These are phyloP conservation scores for Lucilia sericata DNA, from an alignment of 1,140 invertebrate genomes.

Conservation along the genomic window DNA sequence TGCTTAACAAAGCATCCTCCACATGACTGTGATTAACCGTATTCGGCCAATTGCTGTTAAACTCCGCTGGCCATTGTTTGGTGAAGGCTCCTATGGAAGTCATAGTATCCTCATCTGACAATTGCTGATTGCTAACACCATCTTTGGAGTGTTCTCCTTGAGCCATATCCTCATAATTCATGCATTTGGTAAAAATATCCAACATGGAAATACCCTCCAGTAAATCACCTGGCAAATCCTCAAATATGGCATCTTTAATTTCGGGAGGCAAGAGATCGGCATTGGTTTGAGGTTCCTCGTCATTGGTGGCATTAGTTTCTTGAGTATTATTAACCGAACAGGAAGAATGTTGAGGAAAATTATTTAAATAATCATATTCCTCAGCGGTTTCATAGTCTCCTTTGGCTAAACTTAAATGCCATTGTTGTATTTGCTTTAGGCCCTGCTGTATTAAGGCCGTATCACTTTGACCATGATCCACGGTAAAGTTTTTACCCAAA, in stretches of 20 bases:
- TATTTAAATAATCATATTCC: constrained; percentile 50
- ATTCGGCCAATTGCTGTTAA: constrained; percentile 68
- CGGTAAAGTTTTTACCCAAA: constrained; percentile 80
- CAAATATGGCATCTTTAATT: constrained; percentile 85
- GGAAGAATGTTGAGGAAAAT: constrained; percentile 58
- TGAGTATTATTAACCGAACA: constrained; percentile 48
- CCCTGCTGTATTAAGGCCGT: constrained; percentile 73
- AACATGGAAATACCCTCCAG: constrained; percentile 86
- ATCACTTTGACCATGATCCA: constrained; percentile 78
- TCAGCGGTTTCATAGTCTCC: constrained; percentile 65
- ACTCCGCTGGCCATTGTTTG: constrained; percentile 51
- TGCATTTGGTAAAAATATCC: constrained; percentile 77
- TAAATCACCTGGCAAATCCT: constrained; percentile 83
- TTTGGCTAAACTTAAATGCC: constrained; percentile 71
- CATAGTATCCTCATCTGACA: constrained; percentile 68
- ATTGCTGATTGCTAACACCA: constrained; percentile 53
- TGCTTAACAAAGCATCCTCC: constrained; percentile 73
- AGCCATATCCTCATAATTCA: constrained; percentile 74
- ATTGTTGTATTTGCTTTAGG: constrained; percentile 73
- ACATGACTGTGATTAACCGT: constrained; percentile 67
- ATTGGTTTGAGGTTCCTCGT: constrained; percentile 79
- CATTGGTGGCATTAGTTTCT: constrained; percentile 63
- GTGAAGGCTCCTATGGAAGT: constrained; percentile 56
- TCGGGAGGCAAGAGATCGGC: constrained; percentile 83
- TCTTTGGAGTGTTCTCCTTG: constrained; percentile 64